phyloP scores from a whole-genome alignment of 2,888 invertebrate species.

The Tetranychus piercei region DNA sequence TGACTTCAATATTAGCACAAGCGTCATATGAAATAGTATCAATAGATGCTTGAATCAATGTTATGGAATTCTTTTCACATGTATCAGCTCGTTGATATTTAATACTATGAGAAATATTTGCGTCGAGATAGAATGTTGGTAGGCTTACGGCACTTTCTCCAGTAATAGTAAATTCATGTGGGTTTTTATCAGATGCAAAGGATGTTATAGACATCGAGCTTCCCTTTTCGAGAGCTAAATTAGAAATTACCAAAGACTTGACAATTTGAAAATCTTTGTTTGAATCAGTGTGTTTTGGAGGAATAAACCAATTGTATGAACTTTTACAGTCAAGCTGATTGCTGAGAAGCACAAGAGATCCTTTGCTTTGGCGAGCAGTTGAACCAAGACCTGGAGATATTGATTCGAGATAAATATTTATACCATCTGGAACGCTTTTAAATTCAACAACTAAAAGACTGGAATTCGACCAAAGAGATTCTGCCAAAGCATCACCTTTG shows the following conservation, averaged over 20 bases:
- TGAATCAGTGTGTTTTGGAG: neutral
- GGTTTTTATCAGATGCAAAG: neutral
- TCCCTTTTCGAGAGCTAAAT: neutral
- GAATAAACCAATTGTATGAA: neutral
- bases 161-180: neutral
- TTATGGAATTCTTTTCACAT: neutral
- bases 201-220: neutral
- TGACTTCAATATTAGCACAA: neutral
- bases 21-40: neutral
- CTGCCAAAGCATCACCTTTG: too few species aligned
- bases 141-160: neutral
- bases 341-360: neutral
- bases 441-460: too few species aligned
- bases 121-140: neutral
- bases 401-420: too few species aligned
- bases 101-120: neutral
- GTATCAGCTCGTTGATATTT: neutral
- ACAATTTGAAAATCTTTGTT: neutral
- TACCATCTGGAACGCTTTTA: too few species aligned
- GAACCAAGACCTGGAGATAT: too few species aligned
- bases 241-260: neutral
- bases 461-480: too few species aligned
- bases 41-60: neutral
- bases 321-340: neutral
- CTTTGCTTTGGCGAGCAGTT: too few species aligned